Base-by-base conservation (phyloP, 1,140 invertebrate species). In the Zaprionus ornatus region DNA sequence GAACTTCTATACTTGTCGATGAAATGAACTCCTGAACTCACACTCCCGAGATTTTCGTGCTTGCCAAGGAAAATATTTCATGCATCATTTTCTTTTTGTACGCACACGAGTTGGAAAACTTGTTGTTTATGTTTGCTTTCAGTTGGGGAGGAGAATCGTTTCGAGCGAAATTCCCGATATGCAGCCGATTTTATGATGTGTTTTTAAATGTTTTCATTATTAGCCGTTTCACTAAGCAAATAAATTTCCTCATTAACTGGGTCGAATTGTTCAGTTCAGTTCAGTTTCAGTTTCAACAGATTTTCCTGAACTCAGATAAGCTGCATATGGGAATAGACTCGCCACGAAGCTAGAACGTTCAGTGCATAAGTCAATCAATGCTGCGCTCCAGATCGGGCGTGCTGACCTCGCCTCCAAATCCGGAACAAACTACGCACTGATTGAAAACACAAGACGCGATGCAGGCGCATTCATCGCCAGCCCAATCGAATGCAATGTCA, bases 161-260 rank as follows among this genome's bases (percentile, higher is more conserved):
- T 52, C 19, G 23, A 37, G 59, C 32, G 60, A 71, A 71, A 59
- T 69, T 56, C 17, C 50, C 45, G 15, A 65, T 10, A 66, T 66
- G 52, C 54, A 65, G 32, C 78, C 19, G 27, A 25, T 65, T 87
- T 88, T 90, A 87, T 90, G 84, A 87, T 88, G 84, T 80, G 84
- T 75, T 87, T 73, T 84, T 81, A 90, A 90, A 90, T 88, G 84
- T 81, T 84, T 88, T 73, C 74, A 84, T 90, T 87, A 84, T 81
- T 73, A 90, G 68, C 59, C 37, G 68, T 81, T 87, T 79, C 80
- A 84, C 79, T 88, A 74, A 79, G 84, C 70, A 84, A 67, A 87
- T 87, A 88, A 84, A 88, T 88, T 83, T 61, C 17, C 42, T 3
- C 50, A 84, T 77, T 83, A 80, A 87, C 80, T 87, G 65, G 84